Conservation (phyloP, 2,113 vertebrate species). For the Hystrix cristata region DNA sequence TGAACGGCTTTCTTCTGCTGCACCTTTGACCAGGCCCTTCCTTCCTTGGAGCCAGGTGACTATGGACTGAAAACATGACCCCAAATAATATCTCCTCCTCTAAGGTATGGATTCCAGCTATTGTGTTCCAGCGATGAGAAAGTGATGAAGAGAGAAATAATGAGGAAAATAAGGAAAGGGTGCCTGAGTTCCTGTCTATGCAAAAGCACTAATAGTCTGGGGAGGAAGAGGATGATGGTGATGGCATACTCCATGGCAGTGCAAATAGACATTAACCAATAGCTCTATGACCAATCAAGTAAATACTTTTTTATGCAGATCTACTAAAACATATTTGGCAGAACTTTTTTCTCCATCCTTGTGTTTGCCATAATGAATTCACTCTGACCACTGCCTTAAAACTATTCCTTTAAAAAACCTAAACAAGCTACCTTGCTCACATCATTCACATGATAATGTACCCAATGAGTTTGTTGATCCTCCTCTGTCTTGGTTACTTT, state of each 20-base stretch:
- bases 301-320: not conserved
- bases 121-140: not conserved
- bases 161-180: not conserved
- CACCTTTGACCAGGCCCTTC: not conserved
- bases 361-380: not conserved
- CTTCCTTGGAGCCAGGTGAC: not conserved
- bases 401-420: not conserved
- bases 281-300: not conserved
- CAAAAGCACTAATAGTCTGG: not conserved
- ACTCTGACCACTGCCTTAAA: not conserved
- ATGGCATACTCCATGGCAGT: not conserved
- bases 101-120: not conserved
- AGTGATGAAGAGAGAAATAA: not conserved
- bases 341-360: not conserved
- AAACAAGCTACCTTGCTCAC: not conserved
- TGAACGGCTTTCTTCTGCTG: not conserved
- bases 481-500: not conserved
- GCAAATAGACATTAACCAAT: not conserved
- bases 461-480: not conserved
- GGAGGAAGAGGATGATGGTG: not conserved
- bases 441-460: not conserved
- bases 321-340: constrained; percentile 4
- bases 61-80: not conserved
- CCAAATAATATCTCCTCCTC: not conserved
- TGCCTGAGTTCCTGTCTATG: not conserved